These are phyloP conservation scores for Poicephalus gulielmi DNA, from an alignment of 2,113 vertebrate species.

Conservation along the genomic window DNA sequence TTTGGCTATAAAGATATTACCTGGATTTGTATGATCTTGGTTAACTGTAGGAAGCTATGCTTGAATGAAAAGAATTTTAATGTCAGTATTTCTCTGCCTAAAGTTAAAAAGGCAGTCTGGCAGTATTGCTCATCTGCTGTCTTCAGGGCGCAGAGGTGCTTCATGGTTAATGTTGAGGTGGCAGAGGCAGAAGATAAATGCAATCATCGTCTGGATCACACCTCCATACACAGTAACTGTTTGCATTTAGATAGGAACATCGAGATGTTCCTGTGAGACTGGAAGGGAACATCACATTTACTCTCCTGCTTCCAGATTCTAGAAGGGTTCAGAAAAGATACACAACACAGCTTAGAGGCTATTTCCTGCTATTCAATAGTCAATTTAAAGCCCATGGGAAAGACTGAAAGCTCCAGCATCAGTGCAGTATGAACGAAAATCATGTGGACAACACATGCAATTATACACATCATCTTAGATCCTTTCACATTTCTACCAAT, in stretches of 20 bases:
- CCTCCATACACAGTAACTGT: not conserved
- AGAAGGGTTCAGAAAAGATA: not conserved
- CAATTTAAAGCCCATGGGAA: not conserved
- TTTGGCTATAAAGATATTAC: not conserved
- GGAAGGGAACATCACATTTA: not conserved
- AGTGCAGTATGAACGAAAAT: not conserved
- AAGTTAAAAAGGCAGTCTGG: not conserved
- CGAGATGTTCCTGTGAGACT: not conserved
- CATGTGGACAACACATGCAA: accelerated
- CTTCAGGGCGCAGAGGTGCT: not conserved
- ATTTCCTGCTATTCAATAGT: not conserved
- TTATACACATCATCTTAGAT: not conserved
- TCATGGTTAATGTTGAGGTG: not conserved
- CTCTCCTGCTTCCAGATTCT: not conserved
- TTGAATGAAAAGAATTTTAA: not conserved
- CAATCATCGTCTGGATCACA: not conserved
- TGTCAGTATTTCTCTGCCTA: not conserved
- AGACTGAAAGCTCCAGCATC: not conserved
- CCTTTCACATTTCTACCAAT: not conserved
- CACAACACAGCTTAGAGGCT: not conserved
- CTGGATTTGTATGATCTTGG: not conserved
- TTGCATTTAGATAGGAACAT: not conserved
- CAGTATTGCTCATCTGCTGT: not conserved
- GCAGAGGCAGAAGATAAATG: not conserved
- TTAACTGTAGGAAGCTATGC: not conserved